These are phyloP conservation scores for Nyctibius bracteatus DNA, from an alignment of 2,113 vertebrate species.

Conservation along the genomic window DNA sequence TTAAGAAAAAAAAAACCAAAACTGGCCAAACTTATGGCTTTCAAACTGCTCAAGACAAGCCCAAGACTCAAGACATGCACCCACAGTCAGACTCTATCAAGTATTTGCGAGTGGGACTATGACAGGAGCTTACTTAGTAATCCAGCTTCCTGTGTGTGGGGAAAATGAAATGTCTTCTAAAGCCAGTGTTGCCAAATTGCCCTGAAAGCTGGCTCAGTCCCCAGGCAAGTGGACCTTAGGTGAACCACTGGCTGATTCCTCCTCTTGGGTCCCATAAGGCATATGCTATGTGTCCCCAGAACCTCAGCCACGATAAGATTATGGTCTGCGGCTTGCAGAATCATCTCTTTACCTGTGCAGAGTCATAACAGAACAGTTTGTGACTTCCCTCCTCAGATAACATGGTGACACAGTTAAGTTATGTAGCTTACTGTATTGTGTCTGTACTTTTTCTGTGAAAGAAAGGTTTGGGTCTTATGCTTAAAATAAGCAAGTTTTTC, in stretches of 20 bases:
- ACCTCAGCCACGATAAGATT: not conserved
- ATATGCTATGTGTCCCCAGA: fast-evolving
- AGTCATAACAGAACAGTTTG: not conserved
- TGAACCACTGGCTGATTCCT: not conserved
- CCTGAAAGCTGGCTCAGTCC: not conserved
- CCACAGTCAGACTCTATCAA: fast-evolving
- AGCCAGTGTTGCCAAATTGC: not conserved
- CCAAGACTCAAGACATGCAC: not conserved
- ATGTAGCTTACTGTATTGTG: not conserved
- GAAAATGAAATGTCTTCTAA: not conserved
- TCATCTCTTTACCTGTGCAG: not conserved
- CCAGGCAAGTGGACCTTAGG: not conserved
- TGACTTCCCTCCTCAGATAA: not conserved
- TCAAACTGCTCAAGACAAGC: not conserved
- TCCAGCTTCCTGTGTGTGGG: not conserved
- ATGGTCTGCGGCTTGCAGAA: not conserved
- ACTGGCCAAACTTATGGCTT: not conserved
- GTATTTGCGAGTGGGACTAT: not conserved
- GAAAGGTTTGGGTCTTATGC: not conserved
- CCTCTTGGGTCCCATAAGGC: not conserved
- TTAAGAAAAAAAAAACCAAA: not conserved
- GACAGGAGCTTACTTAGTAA: not conserved
- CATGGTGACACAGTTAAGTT: not conserved
- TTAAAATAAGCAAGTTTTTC: not conserved
- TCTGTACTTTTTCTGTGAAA: not conserved